Base-by-base conservation (phyloP, 2,113 vertebrate genomes). In the Propithecus coquereli region DNA sequence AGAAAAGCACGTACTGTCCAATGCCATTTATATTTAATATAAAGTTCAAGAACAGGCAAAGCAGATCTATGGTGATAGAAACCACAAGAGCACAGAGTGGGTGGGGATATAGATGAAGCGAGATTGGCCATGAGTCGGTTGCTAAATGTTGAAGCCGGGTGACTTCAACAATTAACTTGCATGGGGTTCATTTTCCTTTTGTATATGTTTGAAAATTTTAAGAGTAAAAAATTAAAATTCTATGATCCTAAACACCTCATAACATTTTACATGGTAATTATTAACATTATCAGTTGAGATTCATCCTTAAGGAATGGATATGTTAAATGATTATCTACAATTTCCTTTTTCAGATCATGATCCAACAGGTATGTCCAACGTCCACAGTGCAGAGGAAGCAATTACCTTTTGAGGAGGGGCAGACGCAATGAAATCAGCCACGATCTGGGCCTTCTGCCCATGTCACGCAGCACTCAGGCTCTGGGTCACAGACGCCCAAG, bases 311-410 rank as follows among this genome's bases (percentile, higher is more conserved):
- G 68, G 87, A 88, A 57, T 79, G 70, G n/a, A 71, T 43, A 54
- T 0, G 11, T 95, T 87, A 68, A 94, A 95, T 94, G 43, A 96
- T 93, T 65, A 90, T 73, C 68, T 84, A 88, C 23, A 17, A 61
- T 90, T 96, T 96, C 91, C 85, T 77, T 59, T 77, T 61, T 59
- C 7, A 63, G 82, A 91, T 92, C 73, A 76, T 27, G 13, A 82
- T 70, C 63, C 79, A 77, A 71, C 74, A 43, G 73, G 87, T 52
- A 86, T 57, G 85, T 27, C 61, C 87, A 95, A 65, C 17, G 91
- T 94, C 83, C 93, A 95, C 34, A 54, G 50, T 11, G 25, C 61
- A 90, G 32, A 90, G 77, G 68, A 95, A 89, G 70, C 57, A 71
- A 65, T 0, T 66, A 84, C 63, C n/a, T 74, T 79, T 52, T 16